Evolutionary conservation across 2,888 invertebrate genomes (phyloP).

Genomic region (Smittia sp.): DNA sequence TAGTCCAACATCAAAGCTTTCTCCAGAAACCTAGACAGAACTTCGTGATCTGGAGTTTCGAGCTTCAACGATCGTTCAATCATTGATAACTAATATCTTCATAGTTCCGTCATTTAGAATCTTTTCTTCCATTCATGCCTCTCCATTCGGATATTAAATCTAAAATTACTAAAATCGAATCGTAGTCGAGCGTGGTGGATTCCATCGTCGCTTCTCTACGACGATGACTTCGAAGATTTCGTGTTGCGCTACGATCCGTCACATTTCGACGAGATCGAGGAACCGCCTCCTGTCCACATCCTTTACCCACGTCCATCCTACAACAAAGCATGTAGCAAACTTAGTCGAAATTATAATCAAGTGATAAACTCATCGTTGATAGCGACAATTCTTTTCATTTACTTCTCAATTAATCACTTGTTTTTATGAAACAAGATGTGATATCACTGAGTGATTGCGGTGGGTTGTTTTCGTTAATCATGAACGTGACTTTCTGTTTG

Average conservation of each 20-base stretch:
- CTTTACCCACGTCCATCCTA: slow-evolving; percentile 62
- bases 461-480: not conserved
- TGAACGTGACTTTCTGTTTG: not conserved
- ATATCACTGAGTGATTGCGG: slow-evolving; percentile 1
- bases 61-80: not conserved
- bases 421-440: slow-evolving; percentile 22
- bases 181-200: slow-evolving; percentile 46
- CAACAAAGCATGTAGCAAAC: slow-evolving; percentile 42
- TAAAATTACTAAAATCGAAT: slow-evolving; percentile 36
- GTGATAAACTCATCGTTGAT: not conserved
- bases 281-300: slow-evolving; percentile 68
- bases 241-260: slow-evolving; percentile 52
- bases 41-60: slow-evolving; percentile 47
- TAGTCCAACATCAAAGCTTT: too few species aligned
- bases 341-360: slow-evolving; percentile 16
- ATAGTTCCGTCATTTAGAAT: not conserved
- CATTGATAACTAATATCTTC: not conserved
- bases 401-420: slow-evolving; percentile 16
- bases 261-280: slow-evolving; percentile 64
- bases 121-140: slow-evolving; percentile 43
- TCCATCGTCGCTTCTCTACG: slow-evolving; percentile 64
- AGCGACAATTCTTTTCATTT: slow-evolving; percentile 9
- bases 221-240: slow-evolving; percentile 50
- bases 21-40: too few species aligned
- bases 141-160: slow-evolving; percentile 20